Evolutionary conservation across 2,113 vertebrate genomes (phyloP).

Genomic region (Microtus oregoni): DNA sequence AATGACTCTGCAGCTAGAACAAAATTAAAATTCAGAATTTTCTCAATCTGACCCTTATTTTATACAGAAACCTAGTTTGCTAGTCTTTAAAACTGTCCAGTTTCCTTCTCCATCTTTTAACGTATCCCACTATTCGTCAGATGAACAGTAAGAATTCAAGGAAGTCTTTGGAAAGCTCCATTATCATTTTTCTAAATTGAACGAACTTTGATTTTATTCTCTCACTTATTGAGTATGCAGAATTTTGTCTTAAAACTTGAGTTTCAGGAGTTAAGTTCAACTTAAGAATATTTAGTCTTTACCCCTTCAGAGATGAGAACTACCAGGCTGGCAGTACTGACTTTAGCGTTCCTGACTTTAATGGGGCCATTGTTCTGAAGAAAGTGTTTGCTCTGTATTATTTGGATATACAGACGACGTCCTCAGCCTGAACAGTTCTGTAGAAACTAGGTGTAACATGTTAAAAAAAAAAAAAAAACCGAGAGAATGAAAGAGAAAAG

Average conservation of each 20-base stretch:
- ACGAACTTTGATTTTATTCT: neutral
- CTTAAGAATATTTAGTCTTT: slow-evolving; percentile 76
- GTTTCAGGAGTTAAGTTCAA: slow-evolving; percentile 15
- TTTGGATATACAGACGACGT: slow-evolving; percentile 82
- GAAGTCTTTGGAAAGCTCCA: neutral
- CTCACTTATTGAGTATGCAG: neutral
- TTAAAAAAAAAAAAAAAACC: slow-evolving; percentile 24
- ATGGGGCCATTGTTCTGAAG: slow-evolving; percentile 78
- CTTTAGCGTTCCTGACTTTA: neutral
- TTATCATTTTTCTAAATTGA: neutral
- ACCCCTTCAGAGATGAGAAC: slow-evolving; percentile 73
- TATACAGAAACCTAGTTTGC: neutral
- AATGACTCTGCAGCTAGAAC: neutral
- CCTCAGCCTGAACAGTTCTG: slow-evolving; percentile 62
- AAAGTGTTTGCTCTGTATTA: slow-evolving; percentile 73
- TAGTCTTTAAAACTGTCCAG: neutral
- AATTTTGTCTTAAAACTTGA: slow-evolving; percentile 46
- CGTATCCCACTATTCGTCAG: neutral
- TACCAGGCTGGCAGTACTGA: slow-evolving; percentile 65
- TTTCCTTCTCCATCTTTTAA: neutral
- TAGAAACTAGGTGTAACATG: slow-evolving; percentile 83
- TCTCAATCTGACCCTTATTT: neutral
- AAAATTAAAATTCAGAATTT: neutral
- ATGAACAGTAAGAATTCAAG: neutral
- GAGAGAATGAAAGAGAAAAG: slow-evolving; percentile 80